Evolutionary conservation across 1,140 invertebrate genomes (phyloP).

Genomic region (Leptoteleia sp.): DNA sequence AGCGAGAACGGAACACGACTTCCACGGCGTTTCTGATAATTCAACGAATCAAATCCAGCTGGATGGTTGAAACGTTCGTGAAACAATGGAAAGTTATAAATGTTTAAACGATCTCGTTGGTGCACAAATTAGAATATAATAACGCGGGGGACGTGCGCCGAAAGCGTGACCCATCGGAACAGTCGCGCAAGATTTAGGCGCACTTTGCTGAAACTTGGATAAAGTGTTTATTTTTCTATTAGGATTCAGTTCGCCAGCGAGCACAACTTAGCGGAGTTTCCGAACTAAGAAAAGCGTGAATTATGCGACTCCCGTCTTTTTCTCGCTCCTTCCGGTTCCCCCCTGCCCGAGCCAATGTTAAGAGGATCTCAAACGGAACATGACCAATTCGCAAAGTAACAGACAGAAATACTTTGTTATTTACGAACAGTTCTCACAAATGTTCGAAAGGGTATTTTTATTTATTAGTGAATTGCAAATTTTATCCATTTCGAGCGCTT

Average conservation of each 20-base stretch:
- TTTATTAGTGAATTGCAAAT: no score
- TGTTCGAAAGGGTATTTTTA: no score
- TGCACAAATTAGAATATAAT: constrained; percentile 39
- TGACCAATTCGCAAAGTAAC: no score
- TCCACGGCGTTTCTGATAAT: no score
- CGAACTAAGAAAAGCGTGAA: constrained; percentile 57
- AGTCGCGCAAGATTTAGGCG: constrained; percentile 66
- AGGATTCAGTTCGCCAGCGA: constrained; percentile 64
- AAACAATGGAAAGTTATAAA: constrained; percentile 18
- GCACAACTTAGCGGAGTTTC: constrained; percentile 58
- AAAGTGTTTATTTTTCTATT: constrained; percentile 75
- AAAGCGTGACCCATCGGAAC: constrained; percentile 23
- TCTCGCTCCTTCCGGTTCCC: constrained; percentile 14
- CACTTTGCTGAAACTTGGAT: constrained; percentile 67
- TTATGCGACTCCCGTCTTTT: constrained; percentile 58
- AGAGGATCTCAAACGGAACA: constrained; percentile 22
- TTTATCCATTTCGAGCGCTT: no score
- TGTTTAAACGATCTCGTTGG: constrained; percentile 8
- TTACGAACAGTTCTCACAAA: no score
- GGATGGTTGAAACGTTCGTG: background rate
- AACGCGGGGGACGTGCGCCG: constrained; percentile 3
- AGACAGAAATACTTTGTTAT: no score
- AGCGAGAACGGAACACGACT: no score
- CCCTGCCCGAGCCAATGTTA: constrained; percentile 42
- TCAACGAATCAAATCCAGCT: no score